Percentiles rank a stretch among this genome's conserved stretches.
phyloP scores from a whole-genome alignment of 1,140 invertebrate genomes.

The Drosophila pachea region DNA sequence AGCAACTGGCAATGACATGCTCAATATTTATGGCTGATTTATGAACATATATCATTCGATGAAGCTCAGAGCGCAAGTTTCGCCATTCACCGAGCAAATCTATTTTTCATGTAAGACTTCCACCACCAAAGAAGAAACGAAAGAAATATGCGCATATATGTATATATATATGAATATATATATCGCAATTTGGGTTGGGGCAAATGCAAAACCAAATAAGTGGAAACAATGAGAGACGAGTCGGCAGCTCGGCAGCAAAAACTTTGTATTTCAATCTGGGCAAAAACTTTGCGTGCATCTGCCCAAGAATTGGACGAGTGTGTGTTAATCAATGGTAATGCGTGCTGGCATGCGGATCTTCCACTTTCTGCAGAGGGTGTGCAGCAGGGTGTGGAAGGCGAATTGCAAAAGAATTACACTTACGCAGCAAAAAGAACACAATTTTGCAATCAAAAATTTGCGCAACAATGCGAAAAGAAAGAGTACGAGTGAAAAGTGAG shows the following conservation, averaged over 20 bases:
- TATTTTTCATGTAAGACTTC: constrained; percentile 73
- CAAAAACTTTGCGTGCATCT: constrained; percentile 59
- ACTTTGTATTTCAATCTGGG: constrained; percentile 76
- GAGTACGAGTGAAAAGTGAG: background rate
- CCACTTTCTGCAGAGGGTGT: background rate
- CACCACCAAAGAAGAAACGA: constrained; percentile 50
- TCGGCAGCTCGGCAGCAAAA: constrained; percentile 60
- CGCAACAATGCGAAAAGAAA: background rate
- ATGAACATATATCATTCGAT: constrained; percentile 58
- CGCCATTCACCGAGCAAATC: constrained; percentile 54
- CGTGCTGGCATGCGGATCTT: constrained; percentile 51
- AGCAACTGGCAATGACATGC: constrained; percentile 58
- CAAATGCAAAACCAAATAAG: constrained; percentile 57
- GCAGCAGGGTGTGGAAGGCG: constrained; percentile 29
- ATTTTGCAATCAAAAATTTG: constrained; percentile 71
- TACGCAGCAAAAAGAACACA: constrained; percentile 55
- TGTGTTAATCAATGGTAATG: constrained; percentile 75
- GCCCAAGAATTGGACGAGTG: constrained; percentile 52
- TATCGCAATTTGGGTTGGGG: too few relatives aligned
- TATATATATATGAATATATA: constrained; percentile 65
- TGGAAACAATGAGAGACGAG: constrained; percentile 60
- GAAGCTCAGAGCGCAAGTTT: constrained; percentile 36
- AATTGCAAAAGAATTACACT: constrained; percentile 40
- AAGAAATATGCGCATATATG: constrained; percentile 27
- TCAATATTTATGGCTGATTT: constrained; percentile 72